These are phyloP conservation scores for Anser cygnoides DNA, from an alignment of 2,113 vertebrate species.

Conservation along the genomic window DNA sequence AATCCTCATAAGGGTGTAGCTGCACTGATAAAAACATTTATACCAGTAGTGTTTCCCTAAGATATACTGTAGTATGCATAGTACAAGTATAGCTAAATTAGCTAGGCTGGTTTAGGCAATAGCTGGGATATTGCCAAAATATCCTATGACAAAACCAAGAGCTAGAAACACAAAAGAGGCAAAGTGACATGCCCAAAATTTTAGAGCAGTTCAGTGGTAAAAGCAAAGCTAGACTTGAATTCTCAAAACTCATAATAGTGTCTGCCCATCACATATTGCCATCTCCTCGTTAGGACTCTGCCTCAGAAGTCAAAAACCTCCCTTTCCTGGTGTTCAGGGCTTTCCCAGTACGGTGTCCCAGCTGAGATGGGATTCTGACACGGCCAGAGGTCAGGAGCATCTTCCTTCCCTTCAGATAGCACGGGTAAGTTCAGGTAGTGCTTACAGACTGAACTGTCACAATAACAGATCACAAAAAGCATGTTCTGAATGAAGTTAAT, in stretches of 20 bases:
- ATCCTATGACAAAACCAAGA: not conserved
- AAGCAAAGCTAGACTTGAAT: not conserved
- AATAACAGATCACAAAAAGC: not conserved
- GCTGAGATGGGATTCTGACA: not conserved
- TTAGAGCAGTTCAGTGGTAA: not conserved
- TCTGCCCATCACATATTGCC: not conserved
- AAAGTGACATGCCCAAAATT: not conserved
- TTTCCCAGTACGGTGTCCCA: not conserved
- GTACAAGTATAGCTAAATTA: not conserved
- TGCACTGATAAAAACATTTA: not conserved
- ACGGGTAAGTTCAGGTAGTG: not conserved
- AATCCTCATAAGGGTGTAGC: not conserved
- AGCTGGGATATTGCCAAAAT: not conserved
- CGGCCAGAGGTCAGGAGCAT: fast-evolving
- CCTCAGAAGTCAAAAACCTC: not conserved
- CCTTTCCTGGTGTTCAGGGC: not conserved
- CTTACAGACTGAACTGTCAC: not conserved
- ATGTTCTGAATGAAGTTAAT: not conserved
- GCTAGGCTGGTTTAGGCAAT: not conserved
- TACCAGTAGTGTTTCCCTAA: not conserved
- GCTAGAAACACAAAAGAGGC: not conserved
- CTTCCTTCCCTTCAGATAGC: not conserved
- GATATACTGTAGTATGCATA: not conserved
- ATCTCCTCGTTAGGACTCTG: not conserved
- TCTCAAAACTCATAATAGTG: not conserved